A percentile compares a stretch with the other conserved stretches of the same genome.
Conservation (phyloP, 1,140 invertebrate genomes). For the Tetramorium alpestre region DNA sequence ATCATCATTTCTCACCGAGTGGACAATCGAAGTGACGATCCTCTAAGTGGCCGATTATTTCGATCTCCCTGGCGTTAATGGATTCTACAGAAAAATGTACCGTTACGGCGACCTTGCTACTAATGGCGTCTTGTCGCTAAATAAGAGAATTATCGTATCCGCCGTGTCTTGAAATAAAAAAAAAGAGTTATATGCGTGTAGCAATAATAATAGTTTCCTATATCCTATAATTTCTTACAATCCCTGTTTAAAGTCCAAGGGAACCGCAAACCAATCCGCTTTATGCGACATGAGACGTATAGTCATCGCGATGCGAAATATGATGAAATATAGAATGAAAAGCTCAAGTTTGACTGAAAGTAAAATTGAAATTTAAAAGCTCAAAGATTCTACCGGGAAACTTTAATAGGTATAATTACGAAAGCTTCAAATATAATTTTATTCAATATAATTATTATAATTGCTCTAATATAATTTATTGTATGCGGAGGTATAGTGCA, state of each 20-base stretch:
- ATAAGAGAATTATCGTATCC: constrained; percentile 4
- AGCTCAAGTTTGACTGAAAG: neutral
- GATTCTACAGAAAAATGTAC: constrained; percentile 4
- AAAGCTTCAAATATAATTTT: neutral
- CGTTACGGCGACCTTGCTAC: constrained; percentile 25
- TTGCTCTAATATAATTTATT: neutral
- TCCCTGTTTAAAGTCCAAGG: constrained; percentile 8
- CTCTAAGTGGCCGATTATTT: neutral
- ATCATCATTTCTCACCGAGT: no score
- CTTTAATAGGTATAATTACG: neutral
- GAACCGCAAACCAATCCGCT: neutral
- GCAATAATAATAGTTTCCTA: neutral
- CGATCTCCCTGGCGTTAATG: neutral
- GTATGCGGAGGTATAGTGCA: neutral
- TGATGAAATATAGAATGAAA: neutral
- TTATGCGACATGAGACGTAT: neutral
- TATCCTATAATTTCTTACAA: neutral
- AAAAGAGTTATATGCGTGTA: neutral
- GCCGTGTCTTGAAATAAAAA: neutral
- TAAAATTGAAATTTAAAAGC: neutral
- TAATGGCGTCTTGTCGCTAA: neutral
- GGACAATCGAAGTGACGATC: neutral
- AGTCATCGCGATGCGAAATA: neutral
- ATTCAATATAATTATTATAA: neutral
- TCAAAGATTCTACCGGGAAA: neutral